phyloP scores from a whole-genome alignment of 2,797 vertebrate genomes.

The Poeciliopsis presidionis region DNA sequence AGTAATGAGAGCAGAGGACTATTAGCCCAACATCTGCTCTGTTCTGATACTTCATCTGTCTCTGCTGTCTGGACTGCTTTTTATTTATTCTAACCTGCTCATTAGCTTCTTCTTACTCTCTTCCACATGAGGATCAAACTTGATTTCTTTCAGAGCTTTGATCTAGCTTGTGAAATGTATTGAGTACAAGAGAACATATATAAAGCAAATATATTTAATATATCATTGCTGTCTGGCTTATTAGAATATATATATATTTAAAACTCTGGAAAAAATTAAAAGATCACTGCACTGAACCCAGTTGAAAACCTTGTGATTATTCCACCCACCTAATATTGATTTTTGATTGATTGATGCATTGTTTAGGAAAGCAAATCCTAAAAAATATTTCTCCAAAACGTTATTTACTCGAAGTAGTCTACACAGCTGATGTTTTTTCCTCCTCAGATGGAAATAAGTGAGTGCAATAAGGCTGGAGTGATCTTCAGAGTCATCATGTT shows the following conservation, averaged over 20 bases:
- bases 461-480: conserved; percentile 22
- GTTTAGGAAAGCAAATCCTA: neutral
- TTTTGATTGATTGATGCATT: too few species aligned
- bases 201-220: neutral
- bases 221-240: too few species aligned
- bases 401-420: neutral
- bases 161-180: neutral
- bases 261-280: too few species aligned
- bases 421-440: neutral
- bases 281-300: too few species aligned
- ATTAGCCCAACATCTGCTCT: conserved; percentile 69
- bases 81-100: conserved; percentile 44
- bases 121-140: conserved; percentile 17
- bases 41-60: conserved; percentile 29
- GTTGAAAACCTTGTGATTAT: too few species aligned
- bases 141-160: neutral
- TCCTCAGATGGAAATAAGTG: neutral
- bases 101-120: conserved; percentile 28
- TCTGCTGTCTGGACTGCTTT: conserved; percentile 39
- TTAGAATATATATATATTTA: too few species aligned
- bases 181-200: neutral
- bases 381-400: neutral
- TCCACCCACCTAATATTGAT: too few species aligned
- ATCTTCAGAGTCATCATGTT: conserved; percentile 34
- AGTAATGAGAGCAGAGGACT: conserved; percentile 66